Base-by-base conservation (phyloP, 64 coral and sea anemone genomes). In the Montipora foliosa region DNA sequence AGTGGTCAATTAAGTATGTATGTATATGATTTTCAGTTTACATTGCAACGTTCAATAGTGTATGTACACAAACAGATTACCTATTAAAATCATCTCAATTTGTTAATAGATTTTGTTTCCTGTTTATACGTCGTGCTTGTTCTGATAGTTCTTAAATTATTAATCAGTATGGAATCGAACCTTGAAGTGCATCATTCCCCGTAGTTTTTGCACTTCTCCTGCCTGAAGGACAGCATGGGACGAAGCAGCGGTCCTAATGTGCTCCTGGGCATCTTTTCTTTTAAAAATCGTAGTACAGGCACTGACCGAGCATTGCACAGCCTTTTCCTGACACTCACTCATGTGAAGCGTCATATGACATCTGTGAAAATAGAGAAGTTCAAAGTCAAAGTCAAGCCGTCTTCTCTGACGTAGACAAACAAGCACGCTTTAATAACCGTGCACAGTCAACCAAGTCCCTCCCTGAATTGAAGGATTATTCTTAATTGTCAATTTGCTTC, bases 201-300 rank as follows among this genome's bases (percentile, higher is more conserved):
- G 67, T 71, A 71, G 67, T 71, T 71, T 71, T 71, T 71, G 67
- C n/a, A 71, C 67, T 71, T 71, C 67, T 19, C 67, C 67, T 71
- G 67, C 67, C 67, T 71, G 67, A 71, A 71, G 67, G 15, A 71
- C 5, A 19, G 67, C 14, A 71, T 71, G 67, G 14, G 67, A 2
- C n/a, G 67, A 16, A 71, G n/a, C 14, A 5, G 67, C 67, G 67
- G 5, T 71, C 14, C 15, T 6, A 19, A 71, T 17, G 16, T 71
- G 67, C n/a, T 71, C 11, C n/a, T 71, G 67, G 9, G 15, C n/a
- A 71, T 71, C 9, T 71, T 71, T 71, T 19, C 67, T 71, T 20
- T 71, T 71, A 6, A 15, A 13, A 3, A 24, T 71, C 1, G 67
- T 17, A 16, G 15, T 71, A 19, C 67, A 71, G 67, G 14, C 67